Percentiles rank a stretch among this genome's conserved stretches.
phyloP scores from a whole-genome alignment of 2,888 invertebrate species.

The Nomada ruficornis region DNA sequence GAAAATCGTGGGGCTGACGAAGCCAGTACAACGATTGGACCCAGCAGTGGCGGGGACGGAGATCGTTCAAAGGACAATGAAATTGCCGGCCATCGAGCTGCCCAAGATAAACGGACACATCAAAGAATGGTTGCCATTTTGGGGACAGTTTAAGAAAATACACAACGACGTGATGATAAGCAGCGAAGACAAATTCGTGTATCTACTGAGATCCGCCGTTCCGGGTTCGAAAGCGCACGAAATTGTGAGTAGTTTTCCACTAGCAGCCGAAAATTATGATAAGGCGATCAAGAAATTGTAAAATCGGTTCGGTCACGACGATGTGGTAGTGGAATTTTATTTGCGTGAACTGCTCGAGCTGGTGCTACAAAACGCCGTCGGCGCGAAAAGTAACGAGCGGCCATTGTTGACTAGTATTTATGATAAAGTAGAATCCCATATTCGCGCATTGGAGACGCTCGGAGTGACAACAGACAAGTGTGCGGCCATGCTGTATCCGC shows the following conservation, averaged over 20 bases:
- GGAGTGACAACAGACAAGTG: slow-evolving; percentile 67
- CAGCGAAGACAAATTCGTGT: background rate
- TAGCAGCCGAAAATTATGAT: slow-evolving; percentile 50
- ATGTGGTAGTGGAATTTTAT: slow-evolving; percentile 69
- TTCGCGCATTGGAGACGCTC: slow-evolving; percentile 67
- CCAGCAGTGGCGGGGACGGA: background rate
- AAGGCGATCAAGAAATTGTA: slow-evolving; percentile 68
- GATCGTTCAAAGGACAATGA: background rate
- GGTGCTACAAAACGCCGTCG: slow-evolving; percentile 63
- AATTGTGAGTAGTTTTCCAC: slow-evolving; percentile 20
- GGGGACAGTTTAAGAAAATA: background rate
- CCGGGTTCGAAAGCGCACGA: background rate
- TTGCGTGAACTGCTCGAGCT: slow-evolving; percentile 28
- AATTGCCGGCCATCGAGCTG: background rate
- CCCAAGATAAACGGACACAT: background rate
- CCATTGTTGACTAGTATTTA: slow-evolving; percentile 58
- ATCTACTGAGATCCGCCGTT: background rate
- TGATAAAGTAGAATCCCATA: slow-evolving; percentile 71
- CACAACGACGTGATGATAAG: no score
- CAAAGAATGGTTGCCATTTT: slow-evolving; percentile 10
- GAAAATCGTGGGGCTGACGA: background rate
- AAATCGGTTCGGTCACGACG: slow-evolving; percentile 72
- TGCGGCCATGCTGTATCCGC: slow-evolving; percentile 67
- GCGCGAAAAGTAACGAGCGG: slow-evolving; percentile 30
- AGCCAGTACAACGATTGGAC: background rate